Evolutionary conservation across 2,888 invertebrate genomes (phyloP).

Genomic region (Tachina grossa): DNA sequence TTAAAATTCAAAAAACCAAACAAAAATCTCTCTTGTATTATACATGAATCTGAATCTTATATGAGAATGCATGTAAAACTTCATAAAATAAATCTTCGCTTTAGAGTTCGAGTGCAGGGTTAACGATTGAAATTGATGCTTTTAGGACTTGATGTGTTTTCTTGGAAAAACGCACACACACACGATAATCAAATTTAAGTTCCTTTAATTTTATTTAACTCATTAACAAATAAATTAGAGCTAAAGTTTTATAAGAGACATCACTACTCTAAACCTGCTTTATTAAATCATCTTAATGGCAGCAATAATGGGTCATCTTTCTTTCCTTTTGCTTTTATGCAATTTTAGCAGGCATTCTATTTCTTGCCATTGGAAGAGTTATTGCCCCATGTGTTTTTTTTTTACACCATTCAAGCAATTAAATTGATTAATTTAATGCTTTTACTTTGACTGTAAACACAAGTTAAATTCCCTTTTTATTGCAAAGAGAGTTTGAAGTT

Average conservation of each 20-base stretch:
- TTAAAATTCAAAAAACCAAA: conserved; percentile 8
- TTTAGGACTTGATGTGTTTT: conserved; percentile 52
- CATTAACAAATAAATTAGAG: conserved; percentile 29
- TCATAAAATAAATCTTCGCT: conserved; percentile 19
- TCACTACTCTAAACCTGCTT: conserved; percentile 7
- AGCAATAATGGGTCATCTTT: conserved; percentile 44
- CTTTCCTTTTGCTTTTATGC: background rate
- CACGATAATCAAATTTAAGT: conserved; percentile 25
- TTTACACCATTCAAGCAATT: conserved; percentile 78
- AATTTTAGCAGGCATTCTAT: background rate
- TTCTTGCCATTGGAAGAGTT: conserved; percentile 38
- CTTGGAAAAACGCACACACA: conserved; percentile 29
- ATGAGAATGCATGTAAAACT: background rate
- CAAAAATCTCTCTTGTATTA: background rate
- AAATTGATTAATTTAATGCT: conserved; percentile 82
- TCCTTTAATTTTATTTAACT: conserved; percentile 32
- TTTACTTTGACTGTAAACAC: conserved; percentile 60
- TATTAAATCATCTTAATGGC: conserved; percentile 59
- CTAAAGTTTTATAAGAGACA: conserved; percentile 13
- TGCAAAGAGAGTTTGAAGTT: conserved; percentile 1
- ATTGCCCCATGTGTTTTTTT: conserved; percentile 34
- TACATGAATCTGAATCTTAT: background rate
- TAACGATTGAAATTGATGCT: conserved; percentile 40
- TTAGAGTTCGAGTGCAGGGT: background rate
- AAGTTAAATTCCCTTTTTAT: conserved; percentile 19